Base-by-base conservation (phyloP, 2,113 vertebrate genomes). In the Lynx canadensis region DNA sequence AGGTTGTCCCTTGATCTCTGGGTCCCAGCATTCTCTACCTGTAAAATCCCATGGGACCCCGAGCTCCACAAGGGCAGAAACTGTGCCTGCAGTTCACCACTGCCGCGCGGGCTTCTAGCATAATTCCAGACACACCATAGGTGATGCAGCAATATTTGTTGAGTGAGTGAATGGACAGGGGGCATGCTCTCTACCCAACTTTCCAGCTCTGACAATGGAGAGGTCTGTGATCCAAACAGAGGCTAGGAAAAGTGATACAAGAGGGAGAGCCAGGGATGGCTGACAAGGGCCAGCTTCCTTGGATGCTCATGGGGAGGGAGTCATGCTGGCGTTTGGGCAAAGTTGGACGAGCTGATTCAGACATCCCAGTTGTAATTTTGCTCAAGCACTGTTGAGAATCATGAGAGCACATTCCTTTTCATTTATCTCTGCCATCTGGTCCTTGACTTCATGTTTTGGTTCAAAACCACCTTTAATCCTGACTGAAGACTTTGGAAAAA, bases 391-490 rank as follows among this genome's bases (percentile, higher is more conserved):
- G 31, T 38, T 31, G 16, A 55, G 41, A 90, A 60, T 12, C 23
- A 0, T 25, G 38, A 31, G 29, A 12, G 50, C 23, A 38, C 33
- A 25, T 31, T 57, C 25, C 18, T 83, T 81, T 66, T 48, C 21
- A 6, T 74, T 71, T n/a, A 23, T 31, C 78, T 68, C 88, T 76
- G 50, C 60, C 60, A 4, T 66, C 73, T 94, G 41, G 38, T 38
- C 27, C 78, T n/a, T 27, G 29, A 94, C 60, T 91, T 83, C 3
- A 21, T 4, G 8, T 36, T 95, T 95, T 25, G n/a, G 29, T 71
- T 97, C 63, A 82, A 91, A 92, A 45, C 76, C 36, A 7, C 48
- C 52, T 90, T 92, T 41, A 79, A 71, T 57, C 38, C 18, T 60
- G 1, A 10, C 33, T 45, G n/a, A 92, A 93, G 50, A 55, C 31